Conservation (phyloP, 2,113 vertebrate species). For the Elephas maximus region DNA sequence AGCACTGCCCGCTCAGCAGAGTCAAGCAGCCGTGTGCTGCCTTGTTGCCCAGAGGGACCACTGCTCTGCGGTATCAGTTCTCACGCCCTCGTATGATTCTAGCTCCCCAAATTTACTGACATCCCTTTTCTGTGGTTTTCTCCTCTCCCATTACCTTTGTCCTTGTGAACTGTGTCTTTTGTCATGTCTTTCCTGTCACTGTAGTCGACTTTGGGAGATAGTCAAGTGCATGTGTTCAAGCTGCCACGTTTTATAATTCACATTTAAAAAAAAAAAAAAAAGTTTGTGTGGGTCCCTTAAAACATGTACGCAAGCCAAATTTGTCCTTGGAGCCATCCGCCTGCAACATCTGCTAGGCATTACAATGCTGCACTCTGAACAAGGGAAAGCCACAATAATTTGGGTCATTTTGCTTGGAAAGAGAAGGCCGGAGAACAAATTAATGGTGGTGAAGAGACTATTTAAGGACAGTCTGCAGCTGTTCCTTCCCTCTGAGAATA, state of each 20-base stretch:
- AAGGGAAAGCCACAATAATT: background rate
- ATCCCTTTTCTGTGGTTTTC: background rate
- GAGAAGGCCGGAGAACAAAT: constrained; percentile 47
- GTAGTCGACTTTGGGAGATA: background rate
- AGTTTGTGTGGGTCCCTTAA: background rate
- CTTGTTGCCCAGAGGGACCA: rapidly evolving
- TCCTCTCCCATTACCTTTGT: background rate
- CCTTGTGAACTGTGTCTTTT: background rate
- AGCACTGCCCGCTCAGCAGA: background rate
- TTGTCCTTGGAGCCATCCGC: background rate
- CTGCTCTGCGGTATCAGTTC: no score
- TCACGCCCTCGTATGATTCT: no score
- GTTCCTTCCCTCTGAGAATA: constrained; percentile 2
- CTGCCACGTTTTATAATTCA: background rate
- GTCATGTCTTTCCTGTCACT: background rate
- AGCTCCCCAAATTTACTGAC: no score
- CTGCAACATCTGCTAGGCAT: background rate
- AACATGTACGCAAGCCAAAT: background rate
- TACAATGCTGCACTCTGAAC: background rate
- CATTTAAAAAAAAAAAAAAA: background rate
- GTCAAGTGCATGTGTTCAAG: background rate
- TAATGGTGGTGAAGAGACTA: background rate
- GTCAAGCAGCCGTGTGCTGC: background rate
- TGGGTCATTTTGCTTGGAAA: constrained; percentile 59
- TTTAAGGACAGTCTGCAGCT: constrained; percentile 47